Conservation (phyloP, 1,140 invertebrate species). For the Drosophila bocqueti region DNA sequence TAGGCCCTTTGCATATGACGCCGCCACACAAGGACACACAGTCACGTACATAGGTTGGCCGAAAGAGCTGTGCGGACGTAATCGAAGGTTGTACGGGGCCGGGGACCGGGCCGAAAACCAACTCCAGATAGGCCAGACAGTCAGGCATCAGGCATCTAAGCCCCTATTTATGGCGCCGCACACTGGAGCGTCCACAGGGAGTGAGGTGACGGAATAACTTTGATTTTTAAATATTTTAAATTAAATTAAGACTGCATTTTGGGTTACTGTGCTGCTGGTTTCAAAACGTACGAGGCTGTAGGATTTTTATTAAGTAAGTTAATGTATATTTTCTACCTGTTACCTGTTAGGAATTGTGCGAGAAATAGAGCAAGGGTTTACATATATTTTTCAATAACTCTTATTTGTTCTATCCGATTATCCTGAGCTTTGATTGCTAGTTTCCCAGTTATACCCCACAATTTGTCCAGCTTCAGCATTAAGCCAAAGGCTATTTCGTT, state of each 20-base stretch:
- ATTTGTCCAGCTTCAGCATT: background rate
- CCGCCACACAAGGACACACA: conserved; percentile 25
- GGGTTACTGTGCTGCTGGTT: background rate
- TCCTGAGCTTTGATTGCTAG: background rate
- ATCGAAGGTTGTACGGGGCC: conserved; percentile 1
- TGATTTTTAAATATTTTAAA: background rate
- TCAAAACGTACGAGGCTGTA: background rate
- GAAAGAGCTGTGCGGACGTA: conserved; percentile 16
- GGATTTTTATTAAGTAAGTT: background rate
- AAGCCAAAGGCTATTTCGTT: background rate
- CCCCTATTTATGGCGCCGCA: conserved; percentile 63
- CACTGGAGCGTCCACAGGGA: background rate
- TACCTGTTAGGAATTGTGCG: background rate
- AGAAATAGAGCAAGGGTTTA: background rate
- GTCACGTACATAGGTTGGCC: conserved; percentile 23
- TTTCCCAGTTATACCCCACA: background rate
- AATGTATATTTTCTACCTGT: background rate
- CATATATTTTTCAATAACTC: background rate
- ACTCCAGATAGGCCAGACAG: conserved; percentile 25
- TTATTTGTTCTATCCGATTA: background rate
- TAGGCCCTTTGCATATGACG: conserved; percentile 65
- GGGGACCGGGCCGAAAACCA: conserved; percentile 2
- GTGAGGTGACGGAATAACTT: background rate
- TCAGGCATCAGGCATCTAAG: conserved; percentile 16
- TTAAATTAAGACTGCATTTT: background rate